phyloP scores from a whole-genome alignment of 1,140 invertebrate species.

The Zaprionus ornatus region DNA sequence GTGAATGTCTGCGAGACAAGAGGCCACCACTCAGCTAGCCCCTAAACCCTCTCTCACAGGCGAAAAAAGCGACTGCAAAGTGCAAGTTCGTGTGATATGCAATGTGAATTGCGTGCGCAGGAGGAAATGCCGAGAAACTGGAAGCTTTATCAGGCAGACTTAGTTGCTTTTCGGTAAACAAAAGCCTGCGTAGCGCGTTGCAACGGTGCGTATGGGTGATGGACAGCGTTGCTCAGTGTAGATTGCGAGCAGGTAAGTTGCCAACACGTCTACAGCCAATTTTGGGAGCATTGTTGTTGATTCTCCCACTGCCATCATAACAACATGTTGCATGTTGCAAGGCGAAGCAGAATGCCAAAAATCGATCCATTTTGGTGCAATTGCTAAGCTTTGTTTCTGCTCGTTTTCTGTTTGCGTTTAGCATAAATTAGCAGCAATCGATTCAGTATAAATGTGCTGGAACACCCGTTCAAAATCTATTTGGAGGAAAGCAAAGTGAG shows the following conservation, averaged over 20 bases:
- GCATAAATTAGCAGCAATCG: constrained; percentile 73
- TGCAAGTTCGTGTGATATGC: constrained; percentile 79
- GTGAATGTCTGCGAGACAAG: constrained; percentile 71
- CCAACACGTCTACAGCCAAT: constrained; percentile 38
- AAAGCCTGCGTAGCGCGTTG: constrained; percentile 41
- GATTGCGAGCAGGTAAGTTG: constrained; percentile 10
- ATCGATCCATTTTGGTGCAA: not conserved
- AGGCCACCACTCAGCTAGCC: constrained; percentile 15
- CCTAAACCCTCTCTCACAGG: not conserved
- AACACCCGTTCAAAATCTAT: constrained; percentile 35
- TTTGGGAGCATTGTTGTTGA: constrained; percentile 44
- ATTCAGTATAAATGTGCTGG: constrained; percentile 11
- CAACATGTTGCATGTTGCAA: constrained; percentile 21
- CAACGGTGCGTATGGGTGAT: constrained; percentile 53
- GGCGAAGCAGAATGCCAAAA: not conserved
- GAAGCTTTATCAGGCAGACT: not conserved
- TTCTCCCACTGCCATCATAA: not conserved
- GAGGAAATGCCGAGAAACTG: not conserved
- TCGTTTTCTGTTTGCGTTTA: constrained; percentile 49
- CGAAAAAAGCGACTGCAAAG: constrained; percentile 63
- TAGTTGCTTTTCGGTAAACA: constrained; percentile 39
- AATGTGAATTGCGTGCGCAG: constrained; percentile 56
- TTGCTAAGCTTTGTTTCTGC: not conserved
- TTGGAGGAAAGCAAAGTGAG: constrained; percentile 7
- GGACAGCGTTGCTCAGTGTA: constrained; percentile 1